Percentiles rank a stretch among this genome's conserved stretches.
These are phyloP conservation scores for Upupa epops DNA, from an alignment of 2,113 vertebrate species.

Conservation along the genomic window DNA sequence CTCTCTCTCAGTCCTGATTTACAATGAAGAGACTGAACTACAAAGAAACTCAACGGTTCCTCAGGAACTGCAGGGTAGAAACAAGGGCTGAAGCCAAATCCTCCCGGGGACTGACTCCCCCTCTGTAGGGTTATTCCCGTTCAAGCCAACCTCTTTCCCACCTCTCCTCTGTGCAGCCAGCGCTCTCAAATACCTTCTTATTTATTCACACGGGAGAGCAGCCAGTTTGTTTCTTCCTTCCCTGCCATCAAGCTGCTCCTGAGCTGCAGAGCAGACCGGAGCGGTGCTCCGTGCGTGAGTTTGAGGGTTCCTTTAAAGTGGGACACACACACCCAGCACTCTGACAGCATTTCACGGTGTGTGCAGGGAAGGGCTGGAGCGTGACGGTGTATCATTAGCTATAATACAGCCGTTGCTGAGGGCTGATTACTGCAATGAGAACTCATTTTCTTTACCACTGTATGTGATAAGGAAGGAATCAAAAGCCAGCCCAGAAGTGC, in stretches of 20 bases:
- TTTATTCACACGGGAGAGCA: background rate
- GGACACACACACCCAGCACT: background rate
- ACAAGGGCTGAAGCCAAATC: background rate
- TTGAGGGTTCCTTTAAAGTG: slow-evolving; percentile 1
- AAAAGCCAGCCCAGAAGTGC: slow-evolving; percentile 8
- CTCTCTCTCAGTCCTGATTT: background rate
- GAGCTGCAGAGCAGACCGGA: background rate
- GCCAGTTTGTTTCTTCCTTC: slow-evolving; percentile 6
- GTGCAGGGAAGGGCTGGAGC: slow-evolving; percentile 49
- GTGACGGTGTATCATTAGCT: slow-evolving; percentile 52
- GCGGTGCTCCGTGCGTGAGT: background rate
- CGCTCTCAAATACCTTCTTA: background rate
- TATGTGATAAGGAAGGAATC: background rate
- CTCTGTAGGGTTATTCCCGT: background rate
- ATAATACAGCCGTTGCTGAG: slow-evolving; percentile 31
- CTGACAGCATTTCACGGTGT: slow-evolving; percentile 57
- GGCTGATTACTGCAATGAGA: slow-evolving; percentile 48
- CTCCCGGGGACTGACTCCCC: background rate
- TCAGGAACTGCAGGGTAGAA: background rate
- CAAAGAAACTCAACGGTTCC: background rate
- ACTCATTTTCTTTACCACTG: slow-evolving; percentile 37
- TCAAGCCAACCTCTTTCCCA: background rate
- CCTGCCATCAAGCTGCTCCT: background rate
- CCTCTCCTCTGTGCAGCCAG: slow-evolving; percentile 16
- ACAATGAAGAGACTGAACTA: background rate